Percentiles rank a stretch among this genome's conserved stretches.
phyloP scores from a whole-genome alignment of 2,113 vertebrate genomes.

The Montifringilla adamsi region DNA sequence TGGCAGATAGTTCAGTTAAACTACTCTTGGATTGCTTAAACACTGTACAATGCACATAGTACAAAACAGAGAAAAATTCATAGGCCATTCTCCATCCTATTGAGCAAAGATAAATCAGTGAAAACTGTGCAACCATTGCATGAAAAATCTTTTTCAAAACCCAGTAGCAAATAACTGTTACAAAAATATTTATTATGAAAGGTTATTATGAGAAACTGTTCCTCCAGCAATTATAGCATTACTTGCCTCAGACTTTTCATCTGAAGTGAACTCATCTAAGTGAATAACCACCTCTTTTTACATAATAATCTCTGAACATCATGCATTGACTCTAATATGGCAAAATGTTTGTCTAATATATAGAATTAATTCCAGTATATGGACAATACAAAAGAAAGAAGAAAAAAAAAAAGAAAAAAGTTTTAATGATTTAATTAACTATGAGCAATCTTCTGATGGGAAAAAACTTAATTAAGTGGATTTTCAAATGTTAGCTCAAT shows the following conservation, averaged over 20 bases:
- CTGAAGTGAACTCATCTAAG: constrained; percentile 9
- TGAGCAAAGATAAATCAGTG: not conserved
- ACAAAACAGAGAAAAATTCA: not conserved
- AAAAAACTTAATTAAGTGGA: constrained; percentile 34
- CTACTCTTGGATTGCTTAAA: not conserved
- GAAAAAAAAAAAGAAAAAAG: not conserved
- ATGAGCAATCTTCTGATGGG: constrained; percentile 20
- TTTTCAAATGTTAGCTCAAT: constrained; percentile 59
- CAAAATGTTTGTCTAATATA: constrained; percentile 17
- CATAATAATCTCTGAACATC: not conserved
- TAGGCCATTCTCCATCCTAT: not conserved
- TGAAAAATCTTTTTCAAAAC: not conserved
- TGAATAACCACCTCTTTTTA: not conserved
- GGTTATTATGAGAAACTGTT: not conserved
- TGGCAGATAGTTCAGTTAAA: not conserved
- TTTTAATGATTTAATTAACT: constrained; percentile 48
- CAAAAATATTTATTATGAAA: not conserved
- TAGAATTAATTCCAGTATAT: constrained; percentile 35
- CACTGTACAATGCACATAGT: not conserved
- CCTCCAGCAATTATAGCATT: not conserved
- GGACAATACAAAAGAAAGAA: not conserved
- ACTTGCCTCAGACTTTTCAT: not conserved
- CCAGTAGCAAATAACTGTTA: not conserved
- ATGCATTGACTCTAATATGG: not conserved
- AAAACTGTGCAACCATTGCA: not conserved